Base-by-base conservation (phyloP, 2,113 vertebrate species). In the Chionodraco myersi region DNA sequence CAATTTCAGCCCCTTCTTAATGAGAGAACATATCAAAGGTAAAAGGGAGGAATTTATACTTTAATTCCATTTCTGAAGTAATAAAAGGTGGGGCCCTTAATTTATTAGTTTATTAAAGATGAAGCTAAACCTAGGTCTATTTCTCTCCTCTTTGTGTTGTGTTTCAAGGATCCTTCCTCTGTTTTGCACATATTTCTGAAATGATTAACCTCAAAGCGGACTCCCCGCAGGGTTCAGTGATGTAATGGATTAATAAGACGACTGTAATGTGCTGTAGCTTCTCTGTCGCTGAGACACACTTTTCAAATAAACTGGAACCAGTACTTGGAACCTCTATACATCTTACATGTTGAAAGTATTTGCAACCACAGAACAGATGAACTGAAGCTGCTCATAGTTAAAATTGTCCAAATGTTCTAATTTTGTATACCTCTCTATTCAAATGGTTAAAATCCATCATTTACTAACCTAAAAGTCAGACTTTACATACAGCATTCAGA, bases 211-310 rank as follows among this genome's bases (percentile, higher is more conserved):
- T 79, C 86, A 85, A 90, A 86, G 80, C 73, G 3, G 77, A 82
- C 74, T 74, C 86, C 91, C 92, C 92, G 70, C 82, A 58, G 92
- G 92, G 82, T 67, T 59, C 81, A 80, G 77, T 92, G 91, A 94
- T 93, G 92, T 94, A 95, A 95, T 92, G 91, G 89, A 93, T 93
- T 94, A 94, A 94, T 94, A 94, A 94, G 84, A 88, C 74, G 79
- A 82, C 86, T 85, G 80, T 91, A 91, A 91, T 92, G 90, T 85
- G 76, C 89, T 79, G 76, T 76, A 81, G 86, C 52, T 72, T 80
- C 80, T 90, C 77, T 57, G 86, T 91, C 81, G 87, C 70, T 71
- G 60, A 88, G 86, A 93, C 66, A 84, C 83, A 88, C 63, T 81
- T 85, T 87, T 89, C 79, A 88, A 69, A 83, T 92, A 79, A 79